phyloP scores from a whole-genome alignment of 2,888 invertebrate species.

The Stenodera caucasica region DNA sequence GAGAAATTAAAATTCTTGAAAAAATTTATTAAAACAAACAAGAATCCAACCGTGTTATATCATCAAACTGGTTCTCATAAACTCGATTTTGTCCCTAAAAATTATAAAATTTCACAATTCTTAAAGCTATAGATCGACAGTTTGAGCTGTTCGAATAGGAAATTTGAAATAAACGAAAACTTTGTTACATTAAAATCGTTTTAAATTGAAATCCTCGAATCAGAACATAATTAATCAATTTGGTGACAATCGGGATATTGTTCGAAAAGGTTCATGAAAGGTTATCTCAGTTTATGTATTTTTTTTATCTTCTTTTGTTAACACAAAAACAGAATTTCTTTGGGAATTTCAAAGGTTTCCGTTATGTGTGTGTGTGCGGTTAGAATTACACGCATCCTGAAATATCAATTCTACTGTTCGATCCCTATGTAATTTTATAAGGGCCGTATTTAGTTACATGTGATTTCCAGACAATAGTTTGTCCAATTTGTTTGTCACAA shows the following conservation, averaged over 20 bases:
- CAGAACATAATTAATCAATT: too few relatives aligned
- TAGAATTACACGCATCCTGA: conserved; percentile 5
- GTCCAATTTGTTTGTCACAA: too few relatives aligned
- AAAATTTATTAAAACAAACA: neutral
- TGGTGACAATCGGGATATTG: too few relatives aligned
- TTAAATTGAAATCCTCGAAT: too few relatives aligned
- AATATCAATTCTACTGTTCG: neutral
- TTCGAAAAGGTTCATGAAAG: too few relatives aligned
- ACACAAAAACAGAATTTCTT: neutral
- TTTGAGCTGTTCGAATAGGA: too few relatives aligned
- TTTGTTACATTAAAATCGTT: too few relatives aligned
- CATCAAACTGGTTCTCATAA: neutral
- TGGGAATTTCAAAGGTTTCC: neutral
- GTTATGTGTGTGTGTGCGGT: neutral
- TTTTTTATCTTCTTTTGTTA: neutral
- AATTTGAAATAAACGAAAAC: too few relatives aligned
- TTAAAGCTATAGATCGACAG: too few relatives aligned
- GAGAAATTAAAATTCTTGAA: neutral
- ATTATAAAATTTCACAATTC: too few relatives aligned
- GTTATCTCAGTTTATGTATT: too few relatives aligned
- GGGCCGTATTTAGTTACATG: neutral
- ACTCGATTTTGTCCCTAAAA: too few relatives aligned
- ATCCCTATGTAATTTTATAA: neutral
- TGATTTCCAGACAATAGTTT: neutral
- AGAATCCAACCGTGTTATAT: conserved; percentile 1